Conservation (phyloP, 2,797 vertebrate genomes). For the Ambastaia sidthimunki region DNA sequence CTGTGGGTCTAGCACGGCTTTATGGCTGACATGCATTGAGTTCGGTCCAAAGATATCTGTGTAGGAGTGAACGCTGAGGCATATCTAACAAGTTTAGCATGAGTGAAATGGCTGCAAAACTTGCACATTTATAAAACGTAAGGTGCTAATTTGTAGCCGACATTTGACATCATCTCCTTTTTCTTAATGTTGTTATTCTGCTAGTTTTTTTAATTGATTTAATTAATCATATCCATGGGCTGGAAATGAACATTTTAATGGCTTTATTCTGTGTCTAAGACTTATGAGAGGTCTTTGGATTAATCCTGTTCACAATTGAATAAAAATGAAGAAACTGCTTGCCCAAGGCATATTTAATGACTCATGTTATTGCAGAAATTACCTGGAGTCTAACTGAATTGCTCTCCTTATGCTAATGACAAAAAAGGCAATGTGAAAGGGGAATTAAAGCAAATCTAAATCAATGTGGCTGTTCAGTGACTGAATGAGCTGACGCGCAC, state of each 20-base stretch:
- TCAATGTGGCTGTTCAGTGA: slow-evolving; percentile 66
- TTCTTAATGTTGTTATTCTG: slow-evolving; percentile 12
- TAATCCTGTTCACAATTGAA: slow-evolving; percentile 44
- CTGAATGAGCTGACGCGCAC: slow-evolving; percentile 27
- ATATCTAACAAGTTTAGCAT: neutral
- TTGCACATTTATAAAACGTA: slow-evolving; percentile 9
- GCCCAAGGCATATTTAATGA: slow-evolving; percentile 60
- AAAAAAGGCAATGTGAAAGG: slow-evolving; percentile 77
- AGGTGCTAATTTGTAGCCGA: slow-evolving; percentile 15
- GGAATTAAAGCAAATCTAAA: slow-evolving; percentile 80
- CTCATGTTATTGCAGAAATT: slow-evolving; percentile 72
- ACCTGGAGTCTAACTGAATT: slow-evolving; percentile 77
- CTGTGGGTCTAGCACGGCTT: neutral
- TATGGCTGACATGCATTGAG: slow-evolving; percentile 18
- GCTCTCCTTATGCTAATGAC: slow-evolving; percentile 63
- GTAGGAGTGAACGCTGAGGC: slow-evolving; percentile 40
- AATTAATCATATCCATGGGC: neutral
- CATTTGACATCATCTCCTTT: slow-evolving; percentile 9
- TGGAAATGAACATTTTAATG: neutral
- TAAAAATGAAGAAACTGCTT: slow-evolving; percentile 61
- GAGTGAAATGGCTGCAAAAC: slow-evolving; percentile 14
- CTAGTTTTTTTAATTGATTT: slow-evolving; percentile 13
- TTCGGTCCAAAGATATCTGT: slow-evolving; percentile 28
- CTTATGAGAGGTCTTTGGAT: slow-evolving; percentile 15
- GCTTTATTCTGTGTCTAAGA: slow-evolving; percentile 20